Evolutionary conservation across 2,797 vertebrate genomes (phyloP), one percentile per base, ranked within the genome.

Genomic region (Pangasius sanitwongsei): DNA sequence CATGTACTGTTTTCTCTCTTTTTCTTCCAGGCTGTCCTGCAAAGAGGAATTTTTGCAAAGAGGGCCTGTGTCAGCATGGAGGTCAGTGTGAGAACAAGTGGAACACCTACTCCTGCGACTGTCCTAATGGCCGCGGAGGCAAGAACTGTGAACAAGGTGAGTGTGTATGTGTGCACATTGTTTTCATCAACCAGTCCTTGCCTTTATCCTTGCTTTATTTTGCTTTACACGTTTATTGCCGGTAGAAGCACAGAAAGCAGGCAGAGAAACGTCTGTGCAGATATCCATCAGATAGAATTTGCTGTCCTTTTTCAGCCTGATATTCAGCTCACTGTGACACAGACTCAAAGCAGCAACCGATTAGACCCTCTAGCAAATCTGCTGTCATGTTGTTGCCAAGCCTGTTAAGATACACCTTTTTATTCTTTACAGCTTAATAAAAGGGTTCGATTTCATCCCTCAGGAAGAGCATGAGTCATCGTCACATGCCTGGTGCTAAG

Each of bases 131-230:
- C 15, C 98, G 97, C 0, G 98, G 99, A 0, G 98, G 99, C 53
- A 99, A 98, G 92, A 99, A 97, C 94, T 99, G 99, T 0, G 98
- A 99, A 91, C 99, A 98, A 96, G 97, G 99, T 99, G 91, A 93
- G 93, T 65, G 16, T n/a, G 48, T 34, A 53, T 44, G 55, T 37
- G 44, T 28, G 23, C 70, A 44, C 70, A 28, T 44, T 1, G 20
- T 20, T 72, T 34, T 20, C 55, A 2, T 31, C 9, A n/a, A 9
- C 23, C 70, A 4, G 15, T 59, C 65, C n/a, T 53, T 61, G 65
- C 82, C 25, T 41, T n/a, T 77, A 83, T 48, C n/a, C 8, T 63
- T 15, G 75, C 13, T 78, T 87, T 88, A 67, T 90, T 89, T 85
- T 88, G 75, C 88, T 84, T 84, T 37, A 44, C 78, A 34, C 69